phyloP scores from a whole-genome alignment of 2,797 vertebrate genomes.

The Graptemys geographica region DNA sequence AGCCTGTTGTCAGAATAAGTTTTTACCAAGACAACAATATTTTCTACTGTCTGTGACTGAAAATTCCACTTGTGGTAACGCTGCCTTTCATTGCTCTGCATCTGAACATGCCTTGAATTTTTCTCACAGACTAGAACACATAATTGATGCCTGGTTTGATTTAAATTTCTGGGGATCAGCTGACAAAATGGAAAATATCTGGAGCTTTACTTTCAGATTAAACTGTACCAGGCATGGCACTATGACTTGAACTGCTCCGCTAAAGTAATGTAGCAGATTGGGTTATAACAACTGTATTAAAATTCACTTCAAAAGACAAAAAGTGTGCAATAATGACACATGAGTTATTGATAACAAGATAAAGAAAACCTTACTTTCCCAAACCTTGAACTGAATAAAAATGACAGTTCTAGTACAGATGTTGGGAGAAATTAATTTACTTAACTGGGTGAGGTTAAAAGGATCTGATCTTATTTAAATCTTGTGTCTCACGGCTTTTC shows the following conservation, averaged over 20 bases:
- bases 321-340: neutral
- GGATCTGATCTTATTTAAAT: neutral
- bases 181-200: constrained; percentile 21
- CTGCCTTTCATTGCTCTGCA: neutral
- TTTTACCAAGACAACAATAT: neutral
- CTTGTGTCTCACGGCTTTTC: constrained; percentile 10
- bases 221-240: neutral
- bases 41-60: neutral
- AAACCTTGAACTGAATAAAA: neutral
- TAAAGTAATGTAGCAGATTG: constrained; percentile 21
- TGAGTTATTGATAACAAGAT: constrained; percentile 2
- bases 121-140: neutral
- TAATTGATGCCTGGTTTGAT: neutral
- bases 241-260: constrained; percentile 29
- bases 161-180: constrained; percentile 19
- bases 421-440: neutral
- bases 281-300: neutral
- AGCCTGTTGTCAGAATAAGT: rapidly evolving
- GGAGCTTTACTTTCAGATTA: constrained; percentile 26
- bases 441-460: neutral
- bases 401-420: neutral
- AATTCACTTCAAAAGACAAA: constrained; percentile 14
- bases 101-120: neutral
- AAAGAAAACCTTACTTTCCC: neutral
- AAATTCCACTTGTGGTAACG: rapidly evolving